A percentile compares a stretch with the other conserved stretches of the same genome.
phyloP scores from a whole-genome alignment of 92 coral and sea anemone genomes.

The Siderastrea siderea region DNA sequence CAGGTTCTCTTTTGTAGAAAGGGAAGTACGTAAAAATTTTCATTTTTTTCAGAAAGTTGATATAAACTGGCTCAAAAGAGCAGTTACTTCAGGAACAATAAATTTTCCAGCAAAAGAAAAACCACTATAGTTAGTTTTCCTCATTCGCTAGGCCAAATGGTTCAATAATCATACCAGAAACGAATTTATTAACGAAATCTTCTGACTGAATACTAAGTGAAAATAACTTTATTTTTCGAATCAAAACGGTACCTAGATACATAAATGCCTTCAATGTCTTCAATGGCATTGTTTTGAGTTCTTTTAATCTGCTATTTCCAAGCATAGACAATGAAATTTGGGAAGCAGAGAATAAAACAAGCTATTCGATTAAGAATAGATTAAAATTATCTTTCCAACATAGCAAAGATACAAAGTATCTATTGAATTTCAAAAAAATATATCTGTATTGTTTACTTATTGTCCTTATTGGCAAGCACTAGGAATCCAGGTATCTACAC shows the following conservation, averaged over 20 bases:
- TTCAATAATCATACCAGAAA: no score
- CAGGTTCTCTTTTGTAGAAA: no score
- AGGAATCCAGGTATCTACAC: slow-evolving; percentile 32
- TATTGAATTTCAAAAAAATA: slow-evolving; percentile 25
- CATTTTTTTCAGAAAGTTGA: no score
- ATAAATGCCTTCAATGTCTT: slow-evolving; percentile 18
- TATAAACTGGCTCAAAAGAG: no score
- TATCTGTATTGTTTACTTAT: not conserved
- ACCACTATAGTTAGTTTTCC: no score
- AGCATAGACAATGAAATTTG: not conserved
- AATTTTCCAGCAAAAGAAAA: no score
- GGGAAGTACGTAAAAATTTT: no score
- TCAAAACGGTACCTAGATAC: slow-evolving; percentile 38
- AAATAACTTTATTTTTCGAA: slow-evolving; percentile 41
- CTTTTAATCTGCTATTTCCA: slow-evolving; percentile 1
- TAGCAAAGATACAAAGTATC: slow-evolving; percentile 6
- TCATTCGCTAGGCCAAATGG: no score
- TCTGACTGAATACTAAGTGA: slow-evolving; percentile 32
- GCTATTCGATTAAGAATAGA: not conserved
- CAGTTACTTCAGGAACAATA: no score
- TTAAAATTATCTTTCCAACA: not conserved
- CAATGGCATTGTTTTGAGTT: slow-evolving; percentile 27
- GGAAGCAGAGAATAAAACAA: not conserved
- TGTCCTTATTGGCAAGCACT: not conserved
- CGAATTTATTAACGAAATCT: not conserved